These are phyloP conservation scores for Rhodinocichla rosea DNA, from an alignment of 2,113 vertebrate species.

Conservation along the genomic window DNA sequence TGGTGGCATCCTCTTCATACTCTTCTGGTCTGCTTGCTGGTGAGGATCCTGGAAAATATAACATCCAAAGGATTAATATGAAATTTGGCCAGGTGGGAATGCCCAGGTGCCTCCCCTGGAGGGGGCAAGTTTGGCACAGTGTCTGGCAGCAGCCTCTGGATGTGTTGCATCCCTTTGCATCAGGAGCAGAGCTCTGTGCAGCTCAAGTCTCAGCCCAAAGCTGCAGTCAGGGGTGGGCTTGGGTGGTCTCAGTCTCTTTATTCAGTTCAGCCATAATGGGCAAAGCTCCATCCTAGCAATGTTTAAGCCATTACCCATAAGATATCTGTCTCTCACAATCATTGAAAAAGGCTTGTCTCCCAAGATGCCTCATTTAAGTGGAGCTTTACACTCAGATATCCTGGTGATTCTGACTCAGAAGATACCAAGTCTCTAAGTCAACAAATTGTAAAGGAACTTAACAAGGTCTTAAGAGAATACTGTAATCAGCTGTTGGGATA, in stretches of 20 bases:
- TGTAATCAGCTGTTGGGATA: neutral
- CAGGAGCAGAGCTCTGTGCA: neutral
- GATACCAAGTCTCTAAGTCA: neutral
- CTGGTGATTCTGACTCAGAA: neutral
- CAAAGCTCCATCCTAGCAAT: neutral
- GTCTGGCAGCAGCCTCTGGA: neutral
- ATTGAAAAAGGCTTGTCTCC: neutral
- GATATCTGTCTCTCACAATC: neutral
- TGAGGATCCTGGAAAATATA: accelerated
- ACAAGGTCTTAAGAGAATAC: neutral
- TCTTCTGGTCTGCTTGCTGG: accelerated
- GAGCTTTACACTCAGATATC: neutral
- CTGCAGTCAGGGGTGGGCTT: neutral
- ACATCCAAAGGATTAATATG: no score
- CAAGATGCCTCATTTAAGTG: neutral
- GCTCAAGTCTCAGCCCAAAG: neutral
- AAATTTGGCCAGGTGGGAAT: neutral
- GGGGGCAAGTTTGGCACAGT: neutral
- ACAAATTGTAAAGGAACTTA: neutral
- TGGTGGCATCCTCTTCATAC: neutral
- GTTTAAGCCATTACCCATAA: accelerated
- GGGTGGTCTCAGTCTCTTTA: neutral
- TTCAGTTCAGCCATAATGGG: neutral
- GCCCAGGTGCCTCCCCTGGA: neutral
- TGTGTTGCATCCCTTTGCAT: neutral